These are phyloP conservation scores for Thaleichthys pacificus DNA, from an alignment of 2,797 vertebrate genomes.

Conservation along the genomic window DNA sequence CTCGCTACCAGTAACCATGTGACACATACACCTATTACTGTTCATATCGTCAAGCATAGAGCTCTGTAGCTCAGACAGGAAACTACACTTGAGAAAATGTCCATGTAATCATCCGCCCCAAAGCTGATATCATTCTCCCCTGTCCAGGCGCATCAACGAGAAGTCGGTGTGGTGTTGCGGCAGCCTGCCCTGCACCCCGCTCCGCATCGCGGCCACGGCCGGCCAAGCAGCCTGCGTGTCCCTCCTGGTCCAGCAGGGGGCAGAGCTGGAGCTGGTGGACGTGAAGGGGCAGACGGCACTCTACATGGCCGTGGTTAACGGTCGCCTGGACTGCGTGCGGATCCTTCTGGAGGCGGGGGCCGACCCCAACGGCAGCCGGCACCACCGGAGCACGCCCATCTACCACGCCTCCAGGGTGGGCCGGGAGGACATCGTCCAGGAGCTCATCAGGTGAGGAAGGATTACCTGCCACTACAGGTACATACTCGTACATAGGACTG, in stretches of 20 bases:
- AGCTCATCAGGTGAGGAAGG: conserved; percentile 84
- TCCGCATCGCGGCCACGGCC: conserved; percentile 88
- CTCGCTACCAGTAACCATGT: background rate
- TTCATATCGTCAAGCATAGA: background rate
- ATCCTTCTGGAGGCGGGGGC: conserved; percentile 90
- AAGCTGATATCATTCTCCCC: background rate
- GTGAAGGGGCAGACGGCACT: conserved; percentile 94
- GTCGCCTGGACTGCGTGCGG: conserved; percentile 87
- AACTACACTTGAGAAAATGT: too few relatives aligned
- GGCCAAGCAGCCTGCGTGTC: conserved; percentile 87
- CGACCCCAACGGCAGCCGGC: conserved; percentile 90
- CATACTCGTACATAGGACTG: background rate
- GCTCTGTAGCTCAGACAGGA: background rate
- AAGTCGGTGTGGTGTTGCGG: conserved; percentile 94
- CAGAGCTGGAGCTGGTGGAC: conserved; percentile 89
- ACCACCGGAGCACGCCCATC: conserved; percentile 91
- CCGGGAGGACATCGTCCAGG: conserved; percentile 83
- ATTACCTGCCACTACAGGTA: background rate
- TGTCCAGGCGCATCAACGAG: conserved; percentile 87
- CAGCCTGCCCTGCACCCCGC: conserved; percentile 89
- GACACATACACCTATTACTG: background rate
- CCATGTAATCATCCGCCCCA: background rate
- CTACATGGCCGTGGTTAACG: conserved; percentile 90
- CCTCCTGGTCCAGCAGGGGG: conserved; percentile 86
- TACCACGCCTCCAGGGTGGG: conserved; percentile 89